Base-by-base conservation (phyloP, 2,888 invertebrate species). In the Odiellus spinosus region DNA sequence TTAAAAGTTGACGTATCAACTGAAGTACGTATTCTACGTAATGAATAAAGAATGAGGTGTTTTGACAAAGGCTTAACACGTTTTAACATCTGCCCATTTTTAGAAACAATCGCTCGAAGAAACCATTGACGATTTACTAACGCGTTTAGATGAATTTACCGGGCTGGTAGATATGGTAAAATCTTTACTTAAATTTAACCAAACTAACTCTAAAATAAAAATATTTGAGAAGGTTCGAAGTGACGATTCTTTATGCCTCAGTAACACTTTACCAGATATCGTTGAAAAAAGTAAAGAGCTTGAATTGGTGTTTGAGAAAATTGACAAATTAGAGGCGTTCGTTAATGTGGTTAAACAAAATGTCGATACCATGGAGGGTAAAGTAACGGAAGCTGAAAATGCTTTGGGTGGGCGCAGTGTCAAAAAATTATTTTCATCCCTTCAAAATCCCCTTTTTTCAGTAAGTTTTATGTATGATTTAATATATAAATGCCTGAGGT, bases 371-470 rank as follows among this genome's bases (percentile, higher is more conserved):
- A 48, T 52, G 50, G 52, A 52, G 46, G 52, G 46, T 46, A 52
- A 50, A 42, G 46, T 52, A 26, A 42, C 21, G 39, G 46, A 46
- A 42, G 52, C 52, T 14, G 52, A 52, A 46, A 47, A 46, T 41
- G 41, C 41, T 3, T 32, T 52, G 17, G 50, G 48, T 18, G 47
- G 42, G 11, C 49, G 49, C 35, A 50, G 50, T 20, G 46, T 52
- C 33, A 52, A 52, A 42, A 52, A 52, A 20, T 42, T 52, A 19
- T 50, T 52, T 32, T 47, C 44, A 41, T 35, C 50, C 18, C 17
- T 52, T 15, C 52, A 47, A 41, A 52, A 52, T 21, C 52, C 52
- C 34, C 26, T 52, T 8, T 52, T 52, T 46, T 47, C 49, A 14
- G 49, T 50, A 41, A 50, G 52, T 45, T 26, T 26, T 26, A n/a